Evolutionary conservation across 2,113 vertebrate species (phyloP), one percentile per base, ranked within the genome.

Genomic region (Geococcyx californianus): DNA sequence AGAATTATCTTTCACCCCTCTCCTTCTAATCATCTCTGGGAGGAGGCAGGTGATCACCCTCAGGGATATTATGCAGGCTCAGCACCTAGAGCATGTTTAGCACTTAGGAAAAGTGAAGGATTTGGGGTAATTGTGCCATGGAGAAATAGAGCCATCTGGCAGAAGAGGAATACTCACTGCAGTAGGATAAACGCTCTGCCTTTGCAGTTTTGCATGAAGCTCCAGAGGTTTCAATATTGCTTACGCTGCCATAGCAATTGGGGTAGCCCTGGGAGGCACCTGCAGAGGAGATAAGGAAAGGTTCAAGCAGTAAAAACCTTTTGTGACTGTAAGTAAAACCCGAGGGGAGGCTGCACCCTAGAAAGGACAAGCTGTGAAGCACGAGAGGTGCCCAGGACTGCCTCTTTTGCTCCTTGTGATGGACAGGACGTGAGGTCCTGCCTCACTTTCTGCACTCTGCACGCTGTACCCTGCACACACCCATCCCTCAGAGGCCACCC

Each of bases 211-310:
- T 16, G 19, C 95, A 97, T 1, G 97, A 95, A 16, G 98, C 97
- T 9, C 98, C 98, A 1, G 96, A 51, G 15, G 98, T 97, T 12
- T 92, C 77, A 62, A 98, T 96, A 23, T 95, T 94, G 36, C 23
- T 95, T n/a, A 98, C 83, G 38, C 97, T 95, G 9, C 97, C 97
- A 1, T 97, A 98, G 91, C 94, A 97, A 51, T 96, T 89, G 0
- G 81, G 89, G 64, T 56, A 26, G 84, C 79, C 86, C 64, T 85
- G 73, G 34, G 91, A 95, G 25, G 76, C 69, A 79, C 94, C 97
- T 97, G 75, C 21, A 29, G 56, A 68, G 16, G 28, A 1, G 24
- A 69, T 42, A 59, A 0, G 1, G 66, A 68, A 52, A 74, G 19
- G 47, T 2, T 44, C 10, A 36, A 74, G 20, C 26, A 8, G 10